Evolutionary conservation across 2,797 vertebrate species (phyloP).

Genomic region (Cyprinella venusta): DNA sequence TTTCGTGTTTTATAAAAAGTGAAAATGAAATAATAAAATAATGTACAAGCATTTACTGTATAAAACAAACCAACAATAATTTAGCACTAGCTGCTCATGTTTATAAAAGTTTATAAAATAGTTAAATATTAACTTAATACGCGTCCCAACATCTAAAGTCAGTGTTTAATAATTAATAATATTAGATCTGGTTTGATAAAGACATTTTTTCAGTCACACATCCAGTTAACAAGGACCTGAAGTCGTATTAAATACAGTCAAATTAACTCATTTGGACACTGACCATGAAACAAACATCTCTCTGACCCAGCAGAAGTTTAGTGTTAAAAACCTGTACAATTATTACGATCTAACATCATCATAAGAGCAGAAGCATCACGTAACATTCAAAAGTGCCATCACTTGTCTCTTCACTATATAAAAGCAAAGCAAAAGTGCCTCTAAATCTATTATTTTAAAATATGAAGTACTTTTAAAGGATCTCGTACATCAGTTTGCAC

Average conservation of each 20-base stretch:
- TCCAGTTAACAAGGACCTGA: background rate
- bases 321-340: constrained; percentile 17
- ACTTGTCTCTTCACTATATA: background rate
- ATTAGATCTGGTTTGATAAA: background rate
- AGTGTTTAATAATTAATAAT: background rate
- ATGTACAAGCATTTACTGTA: background rate
- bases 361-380: background rate
- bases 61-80: constrained; percentile 18
- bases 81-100: constrained; percentile 11
- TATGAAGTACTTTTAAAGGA: background rate
- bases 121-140: constrained; percentile 45
- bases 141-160: background rate
- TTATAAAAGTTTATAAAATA: constrained; percentile 22
- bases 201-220: background rate
- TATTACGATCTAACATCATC: background rate
- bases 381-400: constrained; percentile 29
- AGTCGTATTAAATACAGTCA: constrained; percentile 16
- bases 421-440: constrained; percentile 21
- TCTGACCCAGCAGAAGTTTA: constrained; percentile 54
- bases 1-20: constrained; percentile 11
- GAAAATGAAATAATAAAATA: background rate
- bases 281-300: constrained; percentile 16
- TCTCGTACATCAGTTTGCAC: background rate
- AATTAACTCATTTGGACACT: background rate
- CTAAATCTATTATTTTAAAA: constrained; percentile 5